A percentile compares a stretch with the other conserved stretches of the same genome.
These are phyloP conservation scores for Eulemur albifrons DNA, from an alignment of 2,797 vertebrate genomes.

Conservation along the genomic window DNA sequence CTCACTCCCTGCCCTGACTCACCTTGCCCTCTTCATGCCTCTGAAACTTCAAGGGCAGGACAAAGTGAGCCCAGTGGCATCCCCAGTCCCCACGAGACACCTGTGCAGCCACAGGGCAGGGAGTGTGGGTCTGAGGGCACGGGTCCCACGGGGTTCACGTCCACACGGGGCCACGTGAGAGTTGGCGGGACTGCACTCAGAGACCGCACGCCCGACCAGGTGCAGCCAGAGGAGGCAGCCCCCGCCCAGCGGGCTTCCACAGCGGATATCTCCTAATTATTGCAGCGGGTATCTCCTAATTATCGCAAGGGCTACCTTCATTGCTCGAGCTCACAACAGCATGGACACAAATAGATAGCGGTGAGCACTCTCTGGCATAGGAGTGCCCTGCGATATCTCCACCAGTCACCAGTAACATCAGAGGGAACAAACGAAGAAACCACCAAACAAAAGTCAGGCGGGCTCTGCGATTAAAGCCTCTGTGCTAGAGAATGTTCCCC, in stretches of 20 bases:
- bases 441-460: not conserved
- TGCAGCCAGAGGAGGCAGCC: not conserved
- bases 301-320: not conserved
- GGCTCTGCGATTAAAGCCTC: not conserved
- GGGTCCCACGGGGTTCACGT: too few relatives aligned
- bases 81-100: not conserved
- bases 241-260: not conserved
- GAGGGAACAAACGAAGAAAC: not conserved
- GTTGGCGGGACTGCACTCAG: fast-evolving
- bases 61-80: fast-evolving
- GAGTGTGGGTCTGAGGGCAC: not conserved
- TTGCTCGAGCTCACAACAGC: not conserved
- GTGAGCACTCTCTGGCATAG: not conserved
- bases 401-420: not conserved
- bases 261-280: not conserved
- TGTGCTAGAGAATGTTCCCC: not conserved
- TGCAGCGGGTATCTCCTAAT: not conserved
- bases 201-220: not conserved
- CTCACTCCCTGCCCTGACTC: not conserved
- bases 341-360: not conserved
- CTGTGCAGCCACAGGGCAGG: not conserved
- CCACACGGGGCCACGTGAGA: not conserved
- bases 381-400: not conserved
- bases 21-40: not conserved
- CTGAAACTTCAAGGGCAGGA: not conserved